These are phyloP conservation scores for Leptonema lineaticorne DNA, from an alignment of 1,140 invertebrate genomes.

Conservation along the genomic window DNA sequence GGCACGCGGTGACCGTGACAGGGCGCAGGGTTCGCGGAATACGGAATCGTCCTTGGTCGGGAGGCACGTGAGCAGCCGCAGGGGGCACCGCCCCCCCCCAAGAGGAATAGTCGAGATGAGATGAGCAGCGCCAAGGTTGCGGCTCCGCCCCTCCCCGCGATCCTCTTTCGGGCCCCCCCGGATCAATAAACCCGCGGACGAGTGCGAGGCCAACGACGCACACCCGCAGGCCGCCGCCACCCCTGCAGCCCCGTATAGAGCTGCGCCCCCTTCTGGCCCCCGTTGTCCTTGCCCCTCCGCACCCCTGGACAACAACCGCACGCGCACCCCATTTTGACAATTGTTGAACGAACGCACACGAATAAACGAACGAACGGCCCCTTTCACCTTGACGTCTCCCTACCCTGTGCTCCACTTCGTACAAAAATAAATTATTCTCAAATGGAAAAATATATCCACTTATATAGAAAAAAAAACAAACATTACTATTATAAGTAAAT, in stretches of 20 bases:
- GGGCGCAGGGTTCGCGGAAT: not conserved
- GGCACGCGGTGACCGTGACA: not conserved
- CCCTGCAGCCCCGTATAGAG: no score
- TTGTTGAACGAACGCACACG: not conserved
- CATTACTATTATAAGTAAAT: no score
- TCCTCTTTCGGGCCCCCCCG: not conserved
- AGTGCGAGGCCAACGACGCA: not conserved
- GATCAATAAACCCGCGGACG: conserved; percentile 30
- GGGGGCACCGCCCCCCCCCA: conserved; percentile 12
- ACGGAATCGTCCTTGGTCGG: not conserved
- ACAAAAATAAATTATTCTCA: no score
- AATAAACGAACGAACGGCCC: not conserved
- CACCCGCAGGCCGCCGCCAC: not conserved
- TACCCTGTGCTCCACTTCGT: no score
- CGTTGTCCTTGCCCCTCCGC: no score
- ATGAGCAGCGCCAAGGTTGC: conserved; percentile 25
- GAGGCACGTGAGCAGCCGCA: not conserved
- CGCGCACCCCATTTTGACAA: conserved; percentile 9
- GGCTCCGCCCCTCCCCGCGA: not conserved
- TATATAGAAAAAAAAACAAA: no score
- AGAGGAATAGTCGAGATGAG: conserved; percentile 1
- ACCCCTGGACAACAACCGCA: not conserved
- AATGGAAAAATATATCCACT: no score
- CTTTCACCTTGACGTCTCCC: not conserved
- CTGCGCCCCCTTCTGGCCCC: no score